phyloP scores from a whole-genome alignment of 2,797 vertebrate genomes.

The Zenarchopterus dispar region DNA sequence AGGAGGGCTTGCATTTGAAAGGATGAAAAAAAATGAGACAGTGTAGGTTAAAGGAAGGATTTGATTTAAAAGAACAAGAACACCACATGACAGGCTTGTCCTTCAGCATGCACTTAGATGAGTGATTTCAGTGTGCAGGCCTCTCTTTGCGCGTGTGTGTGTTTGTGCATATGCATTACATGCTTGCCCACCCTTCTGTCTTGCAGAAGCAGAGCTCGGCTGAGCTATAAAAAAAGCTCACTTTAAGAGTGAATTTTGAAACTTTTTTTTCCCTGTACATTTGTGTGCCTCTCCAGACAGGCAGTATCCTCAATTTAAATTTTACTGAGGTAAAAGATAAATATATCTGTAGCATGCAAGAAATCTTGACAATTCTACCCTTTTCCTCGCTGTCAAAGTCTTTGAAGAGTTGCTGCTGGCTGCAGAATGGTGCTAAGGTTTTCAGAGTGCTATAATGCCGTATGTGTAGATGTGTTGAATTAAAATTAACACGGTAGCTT shows the following conservation, averaged over 20 bases:
- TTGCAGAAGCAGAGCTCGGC: not conserved
- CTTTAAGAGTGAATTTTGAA: conserved; percentile 5
- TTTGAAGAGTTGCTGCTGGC: too few species aligned
- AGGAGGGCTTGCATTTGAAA: conserved; percentile 39
- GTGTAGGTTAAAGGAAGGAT: conserved; percentile 49
- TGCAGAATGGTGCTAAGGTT: not conserved
- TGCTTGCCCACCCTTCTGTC: conserved; percentile 37
- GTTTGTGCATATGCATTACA: conserved; percentile 25
- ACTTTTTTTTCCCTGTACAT: too few species aligned
- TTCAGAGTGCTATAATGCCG: not conserved
- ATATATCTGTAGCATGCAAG: not conserved
- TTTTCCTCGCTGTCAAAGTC: too few species aligned
- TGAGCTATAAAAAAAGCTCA: not conserved
- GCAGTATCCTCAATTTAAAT: conserved; percentile 7
- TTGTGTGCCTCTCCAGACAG: not conserved
- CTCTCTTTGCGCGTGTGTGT: conserved; percentile 13
- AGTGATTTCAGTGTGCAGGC: conserved; percentile 36
- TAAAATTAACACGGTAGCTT: too few species aligned
- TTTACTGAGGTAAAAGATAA: conserved; percentile 1
- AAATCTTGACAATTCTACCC: too few species aligned
- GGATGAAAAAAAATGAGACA: conserved; percentile 54
- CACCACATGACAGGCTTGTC: conserved; percentile 62
- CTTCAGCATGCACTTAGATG: conserved; percentile 62
- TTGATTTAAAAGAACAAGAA: conserved; percentile 62
- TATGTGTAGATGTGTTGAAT: not conserved